Base-by-base conservation (phyloP, 2,888 invertebrate genomes). In the Zeuzera pyrina region DNA sequence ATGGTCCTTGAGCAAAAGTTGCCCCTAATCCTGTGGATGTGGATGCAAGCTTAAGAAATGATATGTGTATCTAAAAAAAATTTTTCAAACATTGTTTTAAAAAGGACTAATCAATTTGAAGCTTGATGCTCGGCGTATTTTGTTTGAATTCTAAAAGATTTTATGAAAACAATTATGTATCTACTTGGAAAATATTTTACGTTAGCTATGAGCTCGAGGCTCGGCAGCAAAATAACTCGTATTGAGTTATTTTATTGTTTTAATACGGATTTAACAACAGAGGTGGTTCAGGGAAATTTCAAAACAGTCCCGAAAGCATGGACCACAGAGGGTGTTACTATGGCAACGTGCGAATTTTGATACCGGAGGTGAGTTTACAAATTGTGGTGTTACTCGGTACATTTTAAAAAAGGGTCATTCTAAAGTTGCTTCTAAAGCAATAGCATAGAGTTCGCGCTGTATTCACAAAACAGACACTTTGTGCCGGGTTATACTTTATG, bases 291-390 rank as follows among this genome's bases (percentile, higher is more conserved):
- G 57, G 55, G 57, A 68, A 69, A 69, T 68, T 73, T 59, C 59
- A 60, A 69, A 77, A 74, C 68, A 67, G 60, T 58, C 56, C 67
- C 55, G 63, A 62, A 59, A 59, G 65, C 57, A 62, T 52, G 61
- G 54, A 62, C 68, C 67, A 42, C 67, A 62, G 51, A 65, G 78
- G 81, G 79, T 43, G 79, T 79, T 79, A 65, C 78, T 47, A 78
- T 77, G 69, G 65, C 42, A 57, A 81, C 79, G 48, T 47, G 54
- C 45, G 61, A 68, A 59, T 70, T 71, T 61, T 72, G 72, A 70
- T 66, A 61, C 57, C 10, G 48, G 60, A 68, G 70, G 71, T 70
- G 53, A 46, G 58, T 57, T 50, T 57, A 62, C 61, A 64, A 71
- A 68, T 68, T 64, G 57, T 57, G 53, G 49, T 49, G 25, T 33